These are phyloP conservation scores for Sebastes schlegelii DNA, from an alignment of 2,113 vertebrate genomes.

Conservation along the genomic window DNA sequence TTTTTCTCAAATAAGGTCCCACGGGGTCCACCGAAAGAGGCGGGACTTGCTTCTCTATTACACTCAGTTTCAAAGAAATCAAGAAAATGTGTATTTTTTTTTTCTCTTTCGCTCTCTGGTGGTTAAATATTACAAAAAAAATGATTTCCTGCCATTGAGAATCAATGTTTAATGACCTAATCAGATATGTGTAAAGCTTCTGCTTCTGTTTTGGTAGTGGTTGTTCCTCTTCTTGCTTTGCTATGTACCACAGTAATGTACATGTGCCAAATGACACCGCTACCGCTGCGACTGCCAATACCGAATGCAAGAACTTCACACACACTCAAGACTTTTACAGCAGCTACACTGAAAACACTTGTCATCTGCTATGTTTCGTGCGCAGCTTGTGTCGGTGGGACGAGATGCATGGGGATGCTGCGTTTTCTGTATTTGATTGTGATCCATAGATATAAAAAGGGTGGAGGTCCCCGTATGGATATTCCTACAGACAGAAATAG, in stretches of 20 bases:
- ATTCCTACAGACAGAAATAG: conserved; percentile 7
- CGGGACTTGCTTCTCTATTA: neutral
- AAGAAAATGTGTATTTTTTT: conserved; percentile 15
- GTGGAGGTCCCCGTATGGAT: neutral
- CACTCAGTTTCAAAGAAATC: conserved; percentile 53
- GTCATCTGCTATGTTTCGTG: conserved; percentile 39
- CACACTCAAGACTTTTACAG: conserved; percentile 24
- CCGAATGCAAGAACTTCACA: conserved; percentile 42
- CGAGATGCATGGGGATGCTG: conserved; percentile 17
- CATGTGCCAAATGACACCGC: conserved; percentile 75
- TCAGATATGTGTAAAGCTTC: conserved; percentile 55
- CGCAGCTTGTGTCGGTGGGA: conserved; percentile 28
- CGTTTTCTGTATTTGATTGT: conserved; percentile 53
- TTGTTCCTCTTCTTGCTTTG: conserved; percentile 57
- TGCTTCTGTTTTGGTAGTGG: conserved; percentile 58
- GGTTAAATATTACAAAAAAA: conserved; percentile 35
- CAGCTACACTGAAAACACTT: conserved; percentile 31
- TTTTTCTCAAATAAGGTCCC: too few species aligned
- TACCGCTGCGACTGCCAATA: conserved; percentile 58
- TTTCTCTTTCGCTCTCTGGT: neutral
- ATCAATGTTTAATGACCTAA: conserved; percentile 38
- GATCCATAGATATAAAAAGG: conserved; percentile 22
- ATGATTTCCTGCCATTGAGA: conserved; percentile 24
- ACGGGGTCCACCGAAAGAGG: too few species aligned
- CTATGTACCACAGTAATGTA: conserved; percentile 58